Percentiles rank a stretch among this genome's conserved stretches.
Evolutionary conservation across 2,113 vertebrate species (phyloP).

Genomic region (Gambusia affinis): DNA sequence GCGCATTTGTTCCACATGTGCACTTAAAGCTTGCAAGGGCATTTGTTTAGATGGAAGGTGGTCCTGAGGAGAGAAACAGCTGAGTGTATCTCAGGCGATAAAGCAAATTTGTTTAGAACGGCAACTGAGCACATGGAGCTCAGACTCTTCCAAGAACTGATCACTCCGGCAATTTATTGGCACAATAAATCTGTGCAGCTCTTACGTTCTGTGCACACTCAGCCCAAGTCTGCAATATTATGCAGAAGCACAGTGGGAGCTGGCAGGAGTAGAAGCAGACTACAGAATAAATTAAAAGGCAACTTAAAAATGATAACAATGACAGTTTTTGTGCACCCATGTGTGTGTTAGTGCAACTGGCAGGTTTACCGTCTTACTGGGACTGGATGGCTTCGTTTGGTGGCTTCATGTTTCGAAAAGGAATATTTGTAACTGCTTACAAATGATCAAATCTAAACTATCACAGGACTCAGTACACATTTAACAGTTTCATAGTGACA

Average conservation of each 20-base stretch:
- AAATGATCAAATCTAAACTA: not conserved
- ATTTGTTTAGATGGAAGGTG: slow-evolving; percentile 24
- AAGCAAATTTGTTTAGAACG: slow-evolving; percentile 64
- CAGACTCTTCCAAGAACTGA: slow-evolving; percentile 63
- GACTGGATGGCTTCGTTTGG: not conserved
- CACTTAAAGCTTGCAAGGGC: slow-evolving; percentile 26
- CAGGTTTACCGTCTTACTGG: not conserved
- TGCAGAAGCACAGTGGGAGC: slow-evolving; percentile 28
- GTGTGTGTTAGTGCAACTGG: slow-evolving; percentile 7
- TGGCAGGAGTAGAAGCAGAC: slow-evolving; percentile 19
- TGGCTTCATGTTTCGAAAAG: not conserved
- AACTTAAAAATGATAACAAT: slow-evolving; percentile 23
- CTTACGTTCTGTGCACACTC: slow-evolving; percentile 46
- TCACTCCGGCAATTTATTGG: slow-evolving; percentile 66
- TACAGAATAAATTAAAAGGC: slow-evolving; percentile 24
- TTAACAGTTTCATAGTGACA: not conserved
- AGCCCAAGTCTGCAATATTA: slow-evolving; percentile 44
- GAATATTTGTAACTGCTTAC: not conserved
- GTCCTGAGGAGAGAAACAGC: slow-evolving; percentile 26
- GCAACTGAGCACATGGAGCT: slow-evolving; percentile 48
- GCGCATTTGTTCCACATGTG: slow-evolving; percentile 16
- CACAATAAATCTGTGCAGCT: slow-evolving; percentile 56
- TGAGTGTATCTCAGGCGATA: slow-evolving; percentile 51
- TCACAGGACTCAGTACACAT: not conserved
- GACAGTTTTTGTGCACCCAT: slow-evolving; percentile 23